Percentiles rank a stretch among this genome's conserved stretches.
These are phyloP conservation scores for Incurvaria masculella DNA, from an alignment of 2,888 invertebrate genomes.

Conservation along the genomic window DNA sequence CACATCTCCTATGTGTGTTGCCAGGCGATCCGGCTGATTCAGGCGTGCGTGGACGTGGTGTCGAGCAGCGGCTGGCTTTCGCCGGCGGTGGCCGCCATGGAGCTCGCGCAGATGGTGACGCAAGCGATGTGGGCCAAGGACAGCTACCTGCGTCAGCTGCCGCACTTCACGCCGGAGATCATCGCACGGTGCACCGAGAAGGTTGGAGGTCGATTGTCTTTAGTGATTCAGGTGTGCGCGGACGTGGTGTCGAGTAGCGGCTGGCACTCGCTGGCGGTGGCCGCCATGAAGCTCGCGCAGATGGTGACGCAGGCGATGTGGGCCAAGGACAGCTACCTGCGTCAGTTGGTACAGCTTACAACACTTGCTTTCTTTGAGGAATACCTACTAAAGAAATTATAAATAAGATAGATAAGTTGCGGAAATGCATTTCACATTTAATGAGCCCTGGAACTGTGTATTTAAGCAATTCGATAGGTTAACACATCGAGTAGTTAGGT, in stretches of 20 bases:
- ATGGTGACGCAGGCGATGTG: conserved; percentile 99
- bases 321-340: conserved; percentile 96
- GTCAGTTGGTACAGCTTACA: conserved; percentile 97
- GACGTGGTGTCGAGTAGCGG: conserved; percentile 91
- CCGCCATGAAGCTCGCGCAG: conserved; percentile 99
- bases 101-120: conserved; percentile 98
- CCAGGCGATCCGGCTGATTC: conserved; percentile 78
- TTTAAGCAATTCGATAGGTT: too few relatives aligned
- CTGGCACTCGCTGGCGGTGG: conserved; percentile 97
- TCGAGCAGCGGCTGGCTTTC: conserved; percentile 97
- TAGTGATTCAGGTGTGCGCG: conserved; percentile 96
- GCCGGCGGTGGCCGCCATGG: conserved; percentile 99
- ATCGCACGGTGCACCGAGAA: conserved; percentile 90
- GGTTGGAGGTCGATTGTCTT: too few relatives aligned
- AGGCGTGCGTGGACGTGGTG: conserved; percentile 92
- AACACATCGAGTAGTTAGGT: too few relatives aligned
- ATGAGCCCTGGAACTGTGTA: too few relatives aligned
- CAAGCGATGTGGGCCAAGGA: conserved; percentile 99
- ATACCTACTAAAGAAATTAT: neutral
- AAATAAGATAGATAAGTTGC: too few relatives aligned
- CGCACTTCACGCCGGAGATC: conserved; percentile 88
- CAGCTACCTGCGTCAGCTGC: conserved; percentile 94
- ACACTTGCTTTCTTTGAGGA: too few relatives aligned
- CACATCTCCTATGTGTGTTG: too few relatives aligned
- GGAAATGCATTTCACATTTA: too few relatives aligned